These are phyloP conservation scores for Clarias macrocephalus DNA, from an alignment of 2,113 vertebrate species.

Conservation along the genomic window DNA sequence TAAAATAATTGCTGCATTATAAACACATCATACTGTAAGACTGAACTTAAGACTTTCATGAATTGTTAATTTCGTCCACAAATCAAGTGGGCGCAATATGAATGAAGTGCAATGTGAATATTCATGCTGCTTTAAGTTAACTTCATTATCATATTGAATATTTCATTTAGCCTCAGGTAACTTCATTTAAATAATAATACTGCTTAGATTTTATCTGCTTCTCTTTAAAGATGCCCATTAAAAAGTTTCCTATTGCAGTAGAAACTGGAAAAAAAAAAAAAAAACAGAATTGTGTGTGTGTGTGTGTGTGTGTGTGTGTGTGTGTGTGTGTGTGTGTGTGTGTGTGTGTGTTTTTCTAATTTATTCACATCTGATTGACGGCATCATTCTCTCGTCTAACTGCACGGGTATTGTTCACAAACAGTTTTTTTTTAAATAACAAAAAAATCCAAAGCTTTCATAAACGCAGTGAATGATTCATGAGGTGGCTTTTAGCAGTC, in stretches of 20 bases:
- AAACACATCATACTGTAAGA: neutral
- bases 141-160: neutral
- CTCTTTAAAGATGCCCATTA: neutral
- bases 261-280: neutral
- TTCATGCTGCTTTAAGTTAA: neutral
- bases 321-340: too few species aligned
- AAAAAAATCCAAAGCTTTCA: neutral
- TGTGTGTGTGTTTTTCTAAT: neutral
- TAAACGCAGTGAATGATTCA: conserved; percentile 9
- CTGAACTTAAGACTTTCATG: neutral
- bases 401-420: neutral
- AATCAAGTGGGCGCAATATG: neutral
- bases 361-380: neutral
- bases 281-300: neutral
- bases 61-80: neutral
- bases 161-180: neutral
- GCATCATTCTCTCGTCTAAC: neutral
- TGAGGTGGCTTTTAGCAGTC: neutral
- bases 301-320: too few species aligned
- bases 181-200: neutral
- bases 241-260: neutral
- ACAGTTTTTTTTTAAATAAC: neutral
- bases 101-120: neutral
- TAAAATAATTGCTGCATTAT: neutral
- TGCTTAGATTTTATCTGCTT: neutral